Conservation (phyloP, 2,113 vertebrate species). For the Psammodynastes pulverulentus region DNA sequence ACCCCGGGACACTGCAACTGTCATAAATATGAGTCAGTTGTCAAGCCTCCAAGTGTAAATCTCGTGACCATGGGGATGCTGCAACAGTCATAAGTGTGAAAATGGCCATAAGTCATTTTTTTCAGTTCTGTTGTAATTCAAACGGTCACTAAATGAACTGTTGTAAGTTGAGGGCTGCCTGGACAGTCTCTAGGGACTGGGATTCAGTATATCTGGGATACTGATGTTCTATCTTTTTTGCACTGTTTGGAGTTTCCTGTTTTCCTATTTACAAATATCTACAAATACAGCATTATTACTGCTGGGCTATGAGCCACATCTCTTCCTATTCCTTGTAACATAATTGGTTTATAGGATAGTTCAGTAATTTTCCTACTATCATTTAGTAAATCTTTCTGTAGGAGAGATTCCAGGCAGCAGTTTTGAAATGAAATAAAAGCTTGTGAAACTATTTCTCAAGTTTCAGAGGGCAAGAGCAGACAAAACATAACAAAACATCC, state of each 20-base stretch:
- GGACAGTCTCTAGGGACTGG: background rate
- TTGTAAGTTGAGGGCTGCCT: too few species aligned
- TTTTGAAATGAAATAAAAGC: background rate
- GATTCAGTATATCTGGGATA: background rate
- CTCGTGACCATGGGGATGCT: too few species aligned
- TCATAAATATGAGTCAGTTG: too few species aligned
- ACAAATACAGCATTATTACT: background rate
- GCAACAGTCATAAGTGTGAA: too few species aligned
- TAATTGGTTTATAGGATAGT: background rate
- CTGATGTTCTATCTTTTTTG: background rate
- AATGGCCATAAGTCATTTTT: too few species aligned
- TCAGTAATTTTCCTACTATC: background rate
- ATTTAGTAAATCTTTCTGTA: background rate
- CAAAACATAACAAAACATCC: background rate
- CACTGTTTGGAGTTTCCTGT: background rate
- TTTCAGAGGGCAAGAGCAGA: background rate
- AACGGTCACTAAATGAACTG: too few species aligned
- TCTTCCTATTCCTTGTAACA: background rate
- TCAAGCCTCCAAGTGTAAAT: too few species aligned
- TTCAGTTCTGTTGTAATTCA: too few species aligned
- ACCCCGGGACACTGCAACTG: too few species aligned
- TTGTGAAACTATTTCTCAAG: background rate
- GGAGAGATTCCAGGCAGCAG: background rate
- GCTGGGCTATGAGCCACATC: background rate
- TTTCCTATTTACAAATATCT: background rate